Base-by-base conservation (phyloP, 2,797 vertebrate genomes). In the Pseudochirops corinnae region DNA sequence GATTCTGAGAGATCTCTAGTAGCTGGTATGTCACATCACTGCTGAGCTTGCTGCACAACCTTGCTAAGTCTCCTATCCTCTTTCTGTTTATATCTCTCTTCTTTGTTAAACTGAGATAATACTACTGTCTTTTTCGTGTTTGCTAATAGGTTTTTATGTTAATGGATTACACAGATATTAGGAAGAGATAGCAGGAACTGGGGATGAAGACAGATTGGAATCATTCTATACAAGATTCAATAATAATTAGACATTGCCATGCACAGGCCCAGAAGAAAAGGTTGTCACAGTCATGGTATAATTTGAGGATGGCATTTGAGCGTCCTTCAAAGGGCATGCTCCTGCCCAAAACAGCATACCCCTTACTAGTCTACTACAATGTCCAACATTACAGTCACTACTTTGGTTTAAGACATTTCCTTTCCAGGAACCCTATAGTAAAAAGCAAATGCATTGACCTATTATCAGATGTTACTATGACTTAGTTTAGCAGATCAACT, bases 21-120 rank as follows among this genome's bases (percentile, higher is more conserved):
- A 52, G 94, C 94, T 94, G 82, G 26, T 92, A 53, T 53, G 4
- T 93, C 93, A 12, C 6, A 39, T 55, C 33, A 90, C 33, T 90
- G 11, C 90, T 12, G 6, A 29, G 55, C 5, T 21, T 39, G 67
- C n/a, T 21, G 16, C n/a, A 21, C 2, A 21, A 39, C 13, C 67
- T 24, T 92, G 14, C 46, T 91, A 16, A 60, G 11, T 56, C 0
- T 46, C 94, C 26, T 60, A 60, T 16, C 1, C 10, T 93, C 39
- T 95, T 96, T 97, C 62, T 91, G 92, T 46, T 94, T 95, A 31
- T 3, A 90, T 94, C 96, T 82, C 14, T 93, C 21, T 93, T n/a
- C 95, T 62, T 56, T 94, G 26, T 95, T 91, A 21, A 95, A 91
- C 12, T 58, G 57, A 90, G 11, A 93, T 58, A 82, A 90, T 55